Evolutionary conservation across 2,888 invertebrate species (phyloP), one percentile per base, ranked within the genome.

Genomic region (Drosophila mercatorum): DNA sequence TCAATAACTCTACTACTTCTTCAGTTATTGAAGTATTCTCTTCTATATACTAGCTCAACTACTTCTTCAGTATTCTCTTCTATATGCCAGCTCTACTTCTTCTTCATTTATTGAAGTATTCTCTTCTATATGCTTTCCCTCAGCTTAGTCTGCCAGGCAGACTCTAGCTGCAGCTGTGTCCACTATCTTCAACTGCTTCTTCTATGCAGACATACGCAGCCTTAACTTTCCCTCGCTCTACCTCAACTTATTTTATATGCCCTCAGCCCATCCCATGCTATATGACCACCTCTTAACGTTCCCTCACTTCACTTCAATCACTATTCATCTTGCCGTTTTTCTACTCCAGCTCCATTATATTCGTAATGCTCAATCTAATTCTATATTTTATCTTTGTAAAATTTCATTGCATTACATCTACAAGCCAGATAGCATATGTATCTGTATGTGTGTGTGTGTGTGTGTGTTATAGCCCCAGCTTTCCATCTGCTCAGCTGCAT

Each of bases 401-500:
- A 26, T 58, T 47, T 47, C n/a, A n/a, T 28, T 26, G 12, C 26
- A 58, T n/a, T 47, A 28, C 22, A 36, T 14, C 44, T 51, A 17
- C 5, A 17, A 17, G 31, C 34, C 3, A 17, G 22, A n/a, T 26
- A 38, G 22, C 14, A 34, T 34, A 44, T 22, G 44, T 34, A 44
- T 22, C 34, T 22, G 22, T 14, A 14, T 57, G 12, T 17, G 44
- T 34, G 34, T 22, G 44, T 22, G 22, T 14, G 22, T 57, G 12
- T 22, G 2, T 22, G 22, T 22, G 22, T 22, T 22, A 22, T 22
- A 44, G 57, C 34, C 34, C 34, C 34, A 44, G 34, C 44, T 40
- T 44, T 36, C 49, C 64, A 46, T 46, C 41, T 47, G 44, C n/a
- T 47, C 12, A 34, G 57, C 26, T 47, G 53, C 58, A 61, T 38